A percentile compares a stretch with the other conserved stretches of the same genome.
These are phyloP conservation scores for Schizaphis graminum DNA, from an alignment of 2,888 invertebrate species.

Conservation along the genomic window DNA sequence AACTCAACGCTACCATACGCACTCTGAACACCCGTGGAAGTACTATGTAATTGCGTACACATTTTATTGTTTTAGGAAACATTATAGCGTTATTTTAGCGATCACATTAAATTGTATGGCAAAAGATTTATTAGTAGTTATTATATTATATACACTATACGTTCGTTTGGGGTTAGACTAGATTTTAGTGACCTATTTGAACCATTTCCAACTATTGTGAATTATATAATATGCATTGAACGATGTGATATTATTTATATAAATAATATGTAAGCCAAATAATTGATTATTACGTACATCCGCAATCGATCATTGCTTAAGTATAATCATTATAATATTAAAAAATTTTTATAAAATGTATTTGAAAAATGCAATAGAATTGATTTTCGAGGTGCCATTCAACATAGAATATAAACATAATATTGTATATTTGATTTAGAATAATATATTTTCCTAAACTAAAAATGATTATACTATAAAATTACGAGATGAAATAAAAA, in stretches of 20 bases:
- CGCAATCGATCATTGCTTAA: neutral
- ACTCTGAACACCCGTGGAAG: neutral
- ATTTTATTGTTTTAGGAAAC: conserved; percentile 56
- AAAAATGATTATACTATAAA: neutral
- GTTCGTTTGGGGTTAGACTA: neutral
- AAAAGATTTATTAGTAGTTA: conserved; percentile 36
- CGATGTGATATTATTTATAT: conserved; percentile 5
- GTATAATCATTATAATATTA: neutral
- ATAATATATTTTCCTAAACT: neutral
- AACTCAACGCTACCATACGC: conserved; percentile 29
- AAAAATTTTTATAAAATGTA: neutral
- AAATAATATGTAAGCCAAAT: neutral
- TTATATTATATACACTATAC: conserved; percentile 29
- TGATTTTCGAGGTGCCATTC: neutral
- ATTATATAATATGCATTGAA: neutral
- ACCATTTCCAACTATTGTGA: conserved; percentile 28
- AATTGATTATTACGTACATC: neutral
- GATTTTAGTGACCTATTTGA: conserved; percentile 50
- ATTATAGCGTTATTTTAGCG: conserved; percentile 24
- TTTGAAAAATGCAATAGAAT: neutral
- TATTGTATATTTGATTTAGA: neutral
- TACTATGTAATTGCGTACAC: neutral
- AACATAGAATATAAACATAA: neutral
- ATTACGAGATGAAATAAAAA: neutral
- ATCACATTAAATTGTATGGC: conserved; percentile 21